Percentiles rank a stretch among this genome's conserved stretches.
These are phyloP conservation scores for Oxyteleia sp. DNA, from an alignment of 2,888 invertebrate species.

Conservation along the genomic window DNA sequence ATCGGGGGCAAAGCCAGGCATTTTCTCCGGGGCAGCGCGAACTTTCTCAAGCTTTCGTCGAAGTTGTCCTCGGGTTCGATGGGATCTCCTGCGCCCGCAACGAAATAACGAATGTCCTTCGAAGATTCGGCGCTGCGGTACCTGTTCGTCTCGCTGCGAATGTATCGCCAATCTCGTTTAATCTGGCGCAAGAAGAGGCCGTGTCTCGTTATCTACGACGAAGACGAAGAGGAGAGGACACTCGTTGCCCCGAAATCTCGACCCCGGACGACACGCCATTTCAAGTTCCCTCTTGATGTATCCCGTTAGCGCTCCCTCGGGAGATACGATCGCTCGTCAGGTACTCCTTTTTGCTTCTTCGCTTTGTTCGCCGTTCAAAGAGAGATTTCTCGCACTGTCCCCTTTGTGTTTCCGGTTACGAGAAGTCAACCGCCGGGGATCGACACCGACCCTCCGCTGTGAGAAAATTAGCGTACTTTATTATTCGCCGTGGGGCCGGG, in stretches of 20 bases:
- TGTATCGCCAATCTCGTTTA: constrained; percentile 72
- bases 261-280: constrained; percentile 53
- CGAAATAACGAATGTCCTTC: constrained; percentile 74
- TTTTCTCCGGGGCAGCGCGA: constrained; percentile 52
- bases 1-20: constrained; percentile 40
- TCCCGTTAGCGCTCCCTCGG: constrained; percentile 79
- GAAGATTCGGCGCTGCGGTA: constrained; percentile 70
- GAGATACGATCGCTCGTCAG: constrained; percentile 79
- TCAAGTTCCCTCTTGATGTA: constrained; percentile 69
- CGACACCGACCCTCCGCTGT: constrained; percentile 64
- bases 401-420: constrained; percentile 80
- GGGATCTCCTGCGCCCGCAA: constrained; percentile 47
- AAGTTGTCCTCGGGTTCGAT: constrained; percentile 66
- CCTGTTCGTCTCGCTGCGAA: constrained; percentile 63
- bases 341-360: constrained; percentile 60
- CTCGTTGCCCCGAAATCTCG: constrained; percentile 68
- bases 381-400: constrained; percentile 66
- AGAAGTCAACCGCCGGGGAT: constrained; percentile 51
- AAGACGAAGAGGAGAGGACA: constrained; percentile 73
- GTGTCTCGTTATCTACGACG: constrained; percentile 76
- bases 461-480: constrained; percentile 60
- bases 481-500: constrained; percentile 29
- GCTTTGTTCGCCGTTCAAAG: constrained; percentile 57
- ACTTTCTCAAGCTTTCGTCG: constrained; percentile 71
- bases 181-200: constrained; percentile 71